Percentiles rank a stretch among this genome's conserved stretches.
Evolutionary conservation across 2,113 vertebrate genomes (phyloP).

Genomic region (Gobio gobio): DNA sequence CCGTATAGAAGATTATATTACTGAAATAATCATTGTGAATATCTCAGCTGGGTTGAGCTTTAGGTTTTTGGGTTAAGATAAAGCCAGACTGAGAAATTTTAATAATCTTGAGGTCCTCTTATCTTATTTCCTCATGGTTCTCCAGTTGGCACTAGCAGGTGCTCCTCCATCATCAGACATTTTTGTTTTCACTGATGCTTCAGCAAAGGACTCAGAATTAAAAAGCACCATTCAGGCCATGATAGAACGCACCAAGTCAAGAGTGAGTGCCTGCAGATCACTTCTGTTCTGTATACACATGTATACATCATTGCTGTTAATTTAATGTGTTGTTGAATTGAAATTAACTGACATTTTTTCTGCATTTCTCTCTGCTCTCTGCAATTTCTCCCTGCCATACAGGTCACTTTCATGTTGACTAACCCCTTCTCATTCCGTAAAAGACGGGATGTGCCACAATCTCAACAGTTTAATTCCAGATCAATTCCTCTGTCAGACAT

Average conservation of each 20-base stretch:
- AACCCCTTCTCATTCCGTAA: neutral
- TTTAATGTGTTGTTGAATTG: neutral
- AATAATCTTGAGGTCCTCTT: neutral
- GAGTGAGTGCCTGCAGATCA: constrained; percentile 46
- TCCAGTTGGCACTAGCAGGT: constrained; percentile 64
- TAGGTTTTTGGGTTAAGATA: neutral
- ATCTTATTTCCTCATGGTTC: neutral
- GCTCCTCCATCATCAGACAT: constrained; percentile 67
- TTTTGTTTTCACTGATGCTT: constrained; percentile 73
- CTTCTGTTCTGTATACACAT: no score
- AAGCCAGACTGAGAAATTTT: neutral
- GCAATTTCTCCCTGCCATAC: neutral
- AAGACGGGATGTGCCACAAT: neutral
- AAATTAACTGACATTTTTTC: neutral
- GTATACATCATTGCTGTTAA: neutral
- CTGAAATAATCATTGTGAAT: neutral
- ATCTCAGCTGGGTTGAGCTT: neutral
- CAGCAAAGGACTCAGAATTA: constrained; percentile 64
- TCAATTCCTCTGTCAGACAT: neutral
- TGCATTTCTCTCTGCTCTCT: neutral
- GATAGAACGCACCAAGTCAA: constrained; percentile 65
- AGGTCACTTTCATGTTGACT: constrained; percentile 10
- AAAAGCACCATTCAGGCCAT: constrained; percentile 61
- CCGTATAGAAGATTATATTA: neutral
- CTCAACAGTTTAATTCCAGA: neutral